These are phyloP conservation scores for Alligator mississippiensis DNA, from an alignment of 2,113 vertebrate genomes.

Conservation along the genomic window DNA sequence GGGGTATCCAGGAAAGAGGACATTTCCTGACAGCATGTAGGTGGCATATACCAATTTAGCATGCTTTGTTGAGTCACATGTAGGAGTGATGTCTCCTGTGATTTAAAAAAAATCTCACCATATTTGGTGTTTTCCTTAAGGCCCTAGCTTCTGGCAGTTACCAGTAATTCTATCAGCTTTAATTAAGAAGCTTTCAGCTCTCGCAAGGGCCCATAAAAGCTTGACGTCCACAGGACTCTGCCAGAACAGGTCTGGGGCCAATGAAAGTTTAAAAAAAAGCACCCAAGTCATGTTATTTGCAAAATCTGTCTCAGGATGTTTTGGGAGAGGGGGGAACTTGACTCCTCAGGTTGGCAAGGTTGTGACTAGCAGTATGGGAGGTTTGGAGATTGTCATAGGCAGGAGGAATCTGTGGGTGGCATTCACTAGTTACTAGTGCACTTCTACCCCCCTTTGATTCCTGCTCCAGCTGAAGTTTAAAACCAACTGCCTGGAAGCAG, in stretches of 20 bases:
- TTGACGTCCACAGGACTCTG: background rate
- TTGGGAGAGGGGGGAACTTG: too few relatives aligned
- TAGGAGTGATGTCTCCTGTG: too few relatives aligned
- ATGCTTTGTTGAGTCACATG: background rate
- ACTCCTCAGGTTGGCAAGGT: too few relatives aligned
- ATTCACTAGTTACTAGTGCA: too few relatives aligned
- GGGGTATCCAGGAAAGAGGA: background rate
- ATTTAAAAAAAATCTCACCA: background rate
- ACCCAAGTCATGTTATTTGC: background rate
- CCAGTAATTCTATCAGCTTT: background rate
- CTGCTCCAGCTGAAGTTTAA: too few relatives aligned
- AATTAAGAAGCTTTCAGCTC: background rate
- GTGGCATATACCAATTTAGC: background rate
- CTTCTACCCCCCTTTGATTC: too few relatives aligned
- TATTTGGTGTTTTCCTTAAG: background rate
- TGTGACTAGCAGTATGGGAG: too few relatives aligned
- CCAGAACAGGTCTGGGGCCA: too few relatives aligned
- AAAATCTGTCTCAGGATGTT: too few relatives aligned
- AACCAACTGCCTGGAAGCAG: too few relatives aligned
- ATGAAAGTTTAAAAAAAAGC: background rate
- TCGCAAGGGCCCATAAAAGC: background rate
- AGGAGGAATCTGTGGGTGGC: too few relatives aligned
- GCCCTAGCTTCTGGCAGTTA: background rate
- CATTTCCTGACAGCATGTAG: background rate
- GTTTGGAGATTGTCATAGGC: too few relatives aligned